Percentiles rank a stretch among this genome's conserved stretches.
Evolutionary conservation across 2,888 invertebrate genomes (phyloP).

Genomic region (Carpatolechia fugitivella): DNA sequence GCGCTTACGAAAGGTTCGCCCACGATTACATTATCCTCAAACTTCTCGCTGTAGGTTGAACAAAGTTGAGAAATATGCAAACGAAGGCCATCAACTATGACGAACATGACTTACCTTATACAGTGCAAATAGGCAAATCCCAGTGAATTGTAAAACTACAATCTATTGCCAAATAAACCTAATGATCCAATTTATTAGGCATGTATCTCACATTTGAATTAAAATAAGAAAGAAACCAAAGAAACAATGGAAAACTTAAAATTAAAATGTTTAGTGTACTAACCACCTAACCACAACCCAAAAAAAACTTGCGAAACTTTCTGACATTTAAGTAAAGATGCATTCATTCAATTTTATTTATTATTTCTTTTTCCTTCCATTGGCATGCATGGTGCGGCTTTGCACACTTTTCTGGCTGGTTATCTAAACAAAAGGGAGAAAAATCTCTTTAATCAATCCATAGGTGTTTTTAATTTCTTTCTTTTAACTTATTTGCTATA

Average conservation of each 20-base stretch:
- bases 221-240: neutral
- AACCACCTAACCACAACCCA: neutral
- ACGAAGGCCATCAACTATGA: constrained; percentile 66
- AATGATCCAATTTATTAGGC: neutral
- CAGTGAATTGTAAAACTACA: constrained; percentile 25
- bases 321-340: constrained; percentile 9
- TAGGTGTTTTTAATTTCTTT: too few relatives aligned
- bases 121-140: constrained; percentile 22
- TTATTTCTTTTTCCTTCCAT: too few relatives aligned
- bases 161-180: neutral
- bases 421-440: too few relatives aligned
- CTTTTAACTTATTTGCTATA: too few relatives aligned
- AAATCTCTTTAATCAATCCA: too few relatives aligned
- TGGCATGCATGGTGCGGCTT: too few relatives aligned
- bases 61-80: constrained; percentile 67
- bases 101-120: constrained; percentile 41
- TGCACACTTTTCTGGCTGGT: too few relatives aligned
- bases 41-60: constrained; percentile 55
- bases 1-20: constrained; percentile 54
- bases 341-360: neutral
- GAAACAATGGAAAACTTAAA: neutral
- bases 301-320: constrained; percentile 16
- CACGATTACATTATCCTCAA: constrained; percentile 51
- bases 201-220: neutral
- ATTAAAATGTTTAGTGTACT: too few relatives aligned